Conservation (phyloP, 2,113 vertebrate genomes). For the Boleophthalmus pectinirostris region DNA sequence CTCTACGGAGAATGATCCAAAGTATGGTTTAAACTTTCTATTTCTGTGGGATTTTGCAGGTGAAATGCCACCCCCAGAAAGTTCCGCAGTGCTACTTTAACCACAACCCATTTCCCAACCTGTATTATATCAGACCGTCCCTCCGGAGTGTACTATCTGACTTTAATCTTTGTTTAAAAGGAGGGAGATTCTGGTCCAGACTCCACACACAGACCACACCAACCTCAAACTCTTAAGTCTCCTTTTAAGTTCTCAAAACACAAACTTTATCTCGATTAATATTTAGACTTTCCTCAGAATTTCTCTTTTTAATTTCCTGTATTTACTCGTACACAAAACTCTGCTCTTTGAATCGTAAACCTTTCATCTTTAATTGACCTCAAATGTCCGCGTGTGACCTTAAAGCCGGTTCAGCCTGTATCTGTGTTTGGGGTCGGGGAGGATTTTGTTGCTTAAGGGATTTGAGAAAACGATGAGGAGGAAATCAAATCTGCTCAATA, state of each 20-base stretch:
- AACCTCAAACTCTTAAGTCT: not conserved
- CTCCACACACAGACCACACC: not conserved
- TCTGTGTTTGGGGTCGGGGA: not conserved
- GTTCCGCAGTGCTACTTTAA: too few species aligned
- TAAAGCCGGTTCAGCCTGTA: not conserved
- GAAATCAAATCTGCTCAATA: not conserved
- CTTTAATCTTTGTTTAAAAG: too few species aligned
- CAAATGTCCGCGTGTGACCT: conserved; percentile 9
- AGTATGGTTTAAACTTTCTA: too few species aligned
- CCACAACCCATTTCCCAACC: too few species aligned
- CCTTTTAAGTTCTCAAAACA: not conserved
- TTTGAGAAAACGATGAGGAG: not conserved
- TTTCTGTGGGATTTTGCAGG: too few species aligned
- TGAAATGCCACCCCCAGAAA: too few species aligned
- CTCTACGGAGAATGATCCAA: too few species aligned
- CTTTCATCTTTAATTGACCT: conserved; percentile 25
- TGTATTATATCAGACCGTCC: too few species aligned
- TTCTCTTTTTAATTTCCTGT: not conserved
- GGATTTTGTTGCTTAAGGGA: not conserved
- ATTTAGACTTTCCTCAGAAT: not conserved
- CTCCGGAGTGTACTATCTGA: too few species aligned
- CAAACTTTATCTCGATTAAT: not conserved
- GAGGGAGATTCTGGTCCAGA: too few species aligned
- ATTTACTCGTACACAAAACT: not conserved
- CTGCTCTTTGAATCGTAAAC: conserved; percentile 3